Conservation (phyloP, 2,888 invertebrate genomes). For the Polyommatus iphigenia region DNA sequence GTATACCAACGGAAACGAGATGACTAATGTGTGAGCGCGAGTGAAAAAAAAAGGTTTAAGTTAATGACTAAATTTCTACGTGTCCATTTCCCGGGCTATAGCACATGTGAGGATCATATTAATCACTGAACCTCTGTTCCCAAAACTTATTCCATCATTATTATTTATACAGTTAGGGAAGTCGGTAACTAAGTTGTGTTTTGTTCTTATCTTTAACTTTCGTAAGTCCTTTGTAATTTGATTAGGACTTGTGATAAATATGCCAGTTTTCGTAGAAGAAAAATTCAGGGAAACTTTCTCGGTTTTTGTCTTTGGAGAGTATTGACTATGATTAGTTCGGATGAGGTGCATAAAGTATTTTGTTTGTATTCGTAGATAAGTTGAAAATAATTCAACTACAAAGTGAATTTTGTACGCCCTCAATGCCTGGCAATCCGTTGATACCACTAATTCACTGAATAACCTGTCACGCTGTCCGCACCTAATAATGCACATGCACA, state of each 20-base stretch:
- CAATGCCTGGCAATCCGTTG: too few species aligned
- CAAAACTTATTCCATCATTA: constrained; percentile 14
- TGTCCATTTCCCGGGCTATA: background rate
- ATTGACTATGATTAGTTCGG: background rate
- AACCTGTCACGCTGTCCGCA: too few species aligned
- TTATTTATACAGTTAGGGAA: constrained; percentile 29
- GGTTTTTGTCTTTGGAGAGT: background rate
- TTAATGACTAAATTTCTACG: background rate
- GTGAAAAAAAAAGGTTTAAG: background rate
- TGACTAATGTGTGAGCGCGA: background rate
- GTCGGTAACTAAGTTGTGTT: constrained; percentile 15
- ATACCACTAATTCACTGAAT: too few species aligned
- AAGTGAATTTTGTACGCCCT: background rate
- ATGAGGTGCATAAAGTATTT: background rate
- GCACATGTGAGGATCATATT: background rate
- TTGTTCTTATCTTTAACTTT: constrained; percentile 31
- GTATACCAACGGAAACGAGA: too few species aligned
- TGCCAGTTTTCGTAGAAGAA: constrained; percentile 27
- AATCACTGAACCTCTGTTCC: constrained; percentile 3
- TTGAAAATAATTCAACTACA: background rate
- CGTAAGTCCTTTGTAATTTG: constrained; percentile 31
- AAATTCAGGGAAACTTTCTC: background rate
- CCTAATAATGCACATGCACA: too few species aligned
- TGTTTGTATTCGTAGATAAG: background rate
- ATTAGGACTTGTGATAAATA: constrained; percentile 34